phyloP scores from a whole-genome alignment of 2,113 vertebrate genomes.

The Percopsis transmontana region DNA sequence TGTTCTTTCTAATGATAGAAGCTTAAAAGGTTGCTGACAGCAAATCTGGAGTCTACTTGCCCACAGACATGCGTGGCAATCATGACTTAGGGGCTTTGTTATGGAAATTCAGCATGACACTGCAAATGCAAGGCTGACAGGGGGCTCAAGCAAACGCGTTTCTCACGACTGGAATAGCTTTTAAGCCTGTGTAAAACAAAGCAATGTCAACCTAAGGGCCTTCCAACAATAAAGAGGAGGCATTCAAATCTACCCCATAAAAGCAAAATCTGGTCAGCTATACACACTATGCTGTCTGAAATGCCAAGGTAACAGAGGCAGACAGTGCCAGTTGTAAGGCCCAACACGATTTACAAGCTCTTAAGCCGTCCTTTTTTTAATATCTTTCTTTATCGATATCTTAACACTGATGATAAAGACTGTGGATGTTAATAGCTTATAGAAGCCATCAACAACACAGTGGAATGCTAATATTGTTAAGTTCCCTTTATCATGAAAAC shows the following conservation, averaged over 20 bases:
- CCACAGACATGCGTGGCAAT: conserved; percentile 16
- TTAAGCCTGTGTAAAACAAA: conserved; percentile 49
- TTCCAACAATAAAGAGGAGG: conserved; percentile 27
- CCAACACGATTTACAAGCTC: conserved; percentile 14
- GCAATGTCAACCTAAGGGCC: conserved; percentile 29
- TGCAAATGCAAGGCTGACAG: conserved; percentile 40
- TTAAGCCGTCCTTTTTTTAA: conserved; percentile 5
- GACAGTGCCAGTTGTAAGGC: conserved; percentile 6
- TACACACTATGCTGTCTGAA: not conserved
- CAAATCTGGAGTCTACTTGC: not conserved
- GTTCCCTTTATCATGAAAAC: conserved; percentile 17
- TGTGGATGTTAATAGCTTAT: conserved; percentile 28
- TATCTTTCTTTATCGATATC: not conserved
- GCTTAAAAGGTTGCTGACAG: not conserved
- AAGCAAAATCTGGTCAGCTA: conserved; percentile 5
- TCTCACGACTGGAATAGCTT: conserved; percentile 49
- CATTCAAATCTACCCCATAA: conserved; percentile 19
- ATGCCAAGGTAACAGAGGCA: conserved; percentile 10
- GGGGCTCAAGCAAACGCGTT: conserved; percentile 29
- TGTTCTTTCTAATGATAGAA: not conserved
- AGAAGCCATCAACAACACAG: conserved; percentile 19
- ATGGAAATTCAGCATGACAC: conserved; percentile 57
- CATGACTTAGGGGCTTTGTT: conserved; percentile 44
- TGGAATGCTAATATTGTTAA: conserved; percentile 5
- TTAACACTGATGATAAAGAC: not conserved